A percentile compares a stretch with the other conserved stretches of the same genome.
Evolutionary conservation across 1,140 invertebrate genomes (phyloP).

Genomic region (Trichoplusia ni): DNA sequence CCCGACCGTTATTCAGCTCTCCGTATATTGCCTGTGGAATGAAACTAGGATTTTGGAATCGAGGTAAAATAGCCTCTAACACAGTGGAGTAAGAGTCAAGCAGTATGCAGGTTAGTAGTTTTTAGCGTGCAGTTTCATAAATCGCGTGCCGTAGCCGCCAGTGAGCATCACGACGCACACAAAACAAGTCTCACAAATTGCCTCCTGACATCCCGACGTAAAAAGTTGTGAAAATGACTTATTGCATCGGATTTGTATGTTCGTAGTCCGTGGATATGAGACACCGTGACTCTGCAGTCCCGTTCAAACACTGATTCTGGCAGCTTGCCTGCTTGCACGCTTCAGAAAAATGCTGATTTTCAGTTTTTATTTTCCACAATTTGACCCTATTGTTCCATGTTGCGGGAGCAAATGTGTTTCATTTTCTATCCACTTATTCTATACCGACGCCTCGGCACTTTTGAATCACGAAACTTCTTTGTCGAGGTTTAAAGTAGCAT

Average conservation of each 20-base stretch:
- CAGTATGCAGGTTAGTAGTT: conserved; percentile 14
- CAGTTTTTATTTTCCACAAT: conserved; percentile 16
- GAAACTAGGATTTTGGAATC: background rate
- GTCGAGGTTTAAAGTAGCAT: too few species aligned
- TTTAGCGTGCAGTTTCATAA: conserved; percentile 45
- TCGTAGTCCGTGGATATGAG: background rate
- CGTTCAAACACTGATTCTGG: conserved; percentile 17
- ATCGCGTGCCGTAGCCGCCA: conserved; percentile 29
- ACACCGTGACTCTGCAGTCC: conserved; percentile 5
- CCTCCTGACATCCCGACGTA: conserved; percentile 37
- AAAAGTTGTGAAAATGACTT: conserved; percentile 46
- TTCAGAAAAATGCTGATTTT: conserved; percentile 23
- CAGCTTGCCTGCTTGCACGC: background rate
- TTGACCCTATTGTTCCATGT: conserved; percentile 8
- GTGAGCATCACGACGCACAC: conserved; percentile 35
- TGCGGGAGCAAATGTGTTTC: background rate
- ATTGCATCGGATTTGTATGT: conserved; percentile 24
- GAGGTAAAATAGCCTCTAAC: conserved; percentile 5
- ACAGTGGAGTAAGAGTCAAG: conserved; percentile 10
- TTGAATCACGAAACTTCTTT: too few species aligned
- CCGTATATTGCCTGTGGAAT: conserved; percentile 38
- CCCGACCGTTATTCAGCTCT: conserved; percentile 43
- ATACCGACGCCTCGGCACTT: too few species aligned
- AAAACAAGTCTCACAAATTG: conserved; percentile 43
- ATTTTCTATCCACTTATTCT: too few species aligned